Evolutionary conservation across 2,113 vertebrate species (phyloP).

Genomic region (Sterna hirundo): DNA sequence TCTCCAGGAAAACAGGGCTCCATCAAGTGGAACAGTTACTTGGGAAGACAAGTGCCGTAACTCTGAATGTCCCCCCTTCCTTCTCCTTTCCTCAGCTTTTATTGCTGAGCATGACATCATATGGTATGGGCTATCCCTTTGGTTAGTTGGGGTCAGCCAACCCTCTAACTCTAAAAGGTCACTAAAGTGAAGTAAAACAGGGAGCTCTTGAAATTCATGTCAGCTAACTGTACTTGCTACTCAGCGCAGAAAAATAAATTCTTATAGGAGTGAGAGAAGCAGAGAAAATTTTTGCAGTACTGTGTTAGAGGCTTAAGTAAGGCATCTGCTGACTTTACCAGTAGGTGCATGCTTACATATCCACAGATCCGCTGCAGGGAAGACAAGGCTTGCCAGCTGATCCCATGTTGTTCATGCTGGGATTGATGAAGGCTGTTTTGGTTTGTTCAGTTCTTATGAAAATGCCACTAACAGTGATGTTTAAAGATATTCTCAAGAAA

Average conservation of each 20-base stretch:
- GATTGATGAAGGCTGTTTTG: background rate
- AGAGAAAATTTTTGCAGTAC: background rate
- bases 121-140: background rate
- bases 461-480: background rate
- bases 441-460: background rate
- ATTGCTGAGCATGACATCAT: background rate
- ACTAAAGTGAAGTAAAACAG: background rate
- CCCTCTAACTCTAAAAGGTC: background rate
- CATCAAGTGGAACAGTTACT: accelerated
- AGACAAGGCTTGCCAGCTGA: background rate
- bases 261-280: background rate
- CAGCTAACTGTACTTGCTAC: background rate
- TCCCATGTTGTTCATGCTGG: background rate
- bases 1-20: background rate
- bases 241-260: background rate
- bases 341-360: background rate
- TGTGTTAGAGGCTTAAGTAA: background rate
- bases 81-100: background rate
- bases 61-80: background rate
- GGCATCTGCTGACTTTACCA: background rate
- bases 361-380: background rate
- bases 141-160: accelerated
- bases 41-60: accelerated
- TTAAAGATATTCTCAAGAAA: background rate
- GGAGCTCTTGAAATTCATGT: background rate